Evolutionary conservation across 2,113 vertebrate species (phyloP), one percentile per base, ranked within the genome.

Genomic region (Sarotherodon lohbergeri): DNA sequence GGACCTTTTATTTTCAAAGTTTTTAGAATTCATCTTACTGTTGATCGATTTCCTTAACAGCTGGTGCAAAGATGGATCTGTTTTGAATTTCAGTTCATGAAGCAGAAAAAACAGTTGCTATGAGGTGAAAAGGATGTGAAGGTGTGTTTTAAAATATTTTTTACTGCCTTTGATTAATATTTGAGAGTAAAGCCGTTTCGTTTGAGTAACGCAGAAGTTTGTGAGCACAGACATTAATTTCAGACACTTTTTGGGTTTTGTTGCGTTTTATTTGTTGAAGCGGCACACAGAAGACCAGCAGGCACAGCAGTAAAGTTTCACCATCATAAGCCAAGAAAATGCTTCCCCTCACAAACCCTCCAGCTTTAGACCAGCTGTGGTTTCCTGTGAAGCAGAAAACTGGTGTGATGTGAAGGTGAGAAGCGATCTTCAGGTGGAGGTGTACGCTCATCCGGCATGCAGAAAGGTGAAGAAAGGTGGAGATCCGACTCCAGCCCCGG

Each of bases 261-360:
- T 59, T 11, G 8, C 6, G 3, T 55, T 93, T 93, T 93, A 93
- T 92, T 93, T 27, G 12, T 66, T 63, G 50, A 80, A 85, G 17
- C 2, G 6, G 4, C 39, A 82, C 63, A 83, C 22, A 82, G n/a
- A 55, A 7, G 27, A 4, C 76, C n/a, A 22, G 14, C 50, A 27
- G 55, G 5, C 10, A 12, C 12, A 29, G 29, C 19, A 10, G 9
- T 19, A 14, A 52, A n/a, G 27, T 9, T 41, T 34, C 14, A 12
- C 85, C 63, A 46, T 7, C 24, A 14, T 34, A 24, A 81, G 59
- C 10, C 39, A 17, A 83, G 68, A 39, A 29, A 36, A 66, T 9
- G 16, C 12, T 73, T n/a, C 36, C 32, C 41, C 55, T 78, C 83
- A 7, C 34, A 36, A 16, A 14, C 27, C 9, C 9, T 48, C 29